A percentile compares a stretch with the other conserved stretches of the same genome.
phyloP scores from a whole-genome alignment of 2,888 invertebrate genomes.

The Eupithecia vulgata region DNA sequence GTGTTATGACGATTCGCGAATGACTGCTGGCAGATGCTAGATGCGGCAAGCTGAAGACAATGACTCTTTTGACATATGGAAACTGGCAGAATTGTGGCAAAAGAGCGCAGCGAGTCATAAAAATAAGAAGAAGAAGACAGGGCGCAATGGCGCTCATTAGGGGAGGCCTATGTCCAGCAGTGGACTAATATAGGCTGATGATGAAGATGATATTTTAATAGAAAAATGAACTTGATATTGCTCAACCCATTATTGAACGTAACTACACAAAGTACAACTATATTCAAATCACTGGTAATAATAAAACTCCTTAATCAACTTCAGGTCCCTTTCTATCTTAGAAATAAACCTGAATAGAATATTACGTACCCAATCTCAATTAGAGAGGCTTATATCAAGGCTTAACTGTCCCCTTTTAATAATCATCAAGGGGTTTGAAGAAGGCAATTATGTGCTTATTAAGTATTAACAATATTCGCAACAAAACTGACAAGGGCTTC shows the following conservation, averaged over 20 bases:
- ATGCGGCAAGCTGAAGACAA: too few species aligned
- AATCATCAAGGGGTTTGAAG: constrained; percentile 56
- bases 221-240: not conserved
- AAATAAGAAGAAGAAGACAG: too few species aligned
- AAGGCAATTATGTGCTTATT: constrained; percentile 63
- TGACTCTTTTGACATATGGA: too few species aligned
- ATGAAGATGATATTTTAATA: too few species aligned
- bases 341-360: not conserved
- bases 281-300: not conserved
- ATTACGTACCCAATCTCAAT: constrained; percentile 49
- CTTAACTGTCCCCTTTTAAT: constrained; percentile 60
- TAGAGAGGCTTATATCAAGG: constrained; percentile 52
- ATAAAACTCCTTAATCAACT: not conserved
- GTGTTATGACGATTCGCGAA: too few species aligned
- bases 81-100: too few species aligned
- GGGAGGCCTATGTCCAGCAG: too few species aligned
- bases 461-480: constrained; percentile 63
- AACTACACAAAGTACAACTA: not conserved
- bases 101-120: too few species aligned
- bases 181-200: too few species aligned
- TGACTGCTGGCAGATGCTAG: too few species aligned
- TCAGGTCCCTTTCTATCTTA: not conserved
- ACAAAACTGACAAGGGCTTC: constrained; percentile 58
- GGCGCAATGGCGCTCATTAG: too few species aligned
- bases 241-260: not conserved